phyloP scores from a whole-genome alignment of 2,113 vertebrate species.

The Eleginops maclovinus region DNA sequence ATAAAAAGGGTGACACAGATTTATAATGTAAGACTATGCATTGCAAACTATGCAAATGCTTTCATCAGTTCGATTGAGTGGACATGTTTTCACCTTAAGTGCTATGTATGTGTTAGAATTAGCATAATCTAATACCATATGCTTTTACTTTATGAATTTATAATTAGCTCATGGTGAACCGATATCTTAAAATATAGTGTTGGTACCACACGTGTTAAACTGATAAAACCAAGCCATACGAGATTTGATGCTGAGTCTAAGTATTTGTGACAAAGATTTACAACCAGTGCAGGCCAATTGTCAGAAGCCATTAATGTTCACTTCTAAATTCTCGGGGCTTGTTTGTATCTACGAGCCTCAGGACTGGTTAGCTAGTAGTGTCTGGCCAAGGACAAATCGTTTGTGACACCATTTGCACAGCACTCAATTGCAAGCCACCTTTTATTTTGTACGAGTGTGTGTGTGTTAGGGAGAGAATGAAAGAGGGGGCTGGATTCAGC shows the following conservation, averaged over 20 bases:
- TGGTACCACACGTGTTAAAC: conserved; percentile 34
- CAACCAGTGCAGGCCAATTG: conserved; percentile 83
- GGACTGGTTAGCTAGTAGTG: conserved; percentile 86
- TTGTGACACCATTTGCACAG: conserved; percentile 88
- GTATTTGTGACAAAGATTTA: conserved; percentile 87
- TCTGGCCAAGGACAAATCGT: conserved; percentile 82
- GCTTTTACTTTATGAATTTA: neutral
- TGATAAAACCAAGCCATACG: conserved; percentile 60
- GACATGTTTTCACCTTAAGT: neutral
- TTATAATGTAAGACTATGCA: neutral
- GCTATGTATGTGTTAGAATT: neutral
- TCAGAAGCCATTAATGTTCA: conserved; percentile 87
- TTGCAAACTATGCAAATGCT: neutral
- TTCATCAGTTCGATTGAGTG: neutral
- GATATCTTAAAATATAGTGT: conserved; percentile 24
- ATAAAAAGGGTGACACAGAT: neutral
- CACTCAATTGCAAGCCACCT: conserved; percentile 83
- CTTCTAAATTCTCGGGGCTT: conserved; percentile 79
- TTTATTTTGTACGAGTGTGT: conserved; percentile 69
- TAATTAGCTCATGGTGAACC: conserved; percentile 27
- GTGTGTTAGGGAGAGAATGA: conserved; percentile 41
- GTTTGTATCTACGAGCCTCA: conserved; percentile 77
- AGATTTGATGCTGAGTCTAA: conserved; percentile 82
- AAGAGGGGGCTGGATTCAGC: conserved; percentile 47
- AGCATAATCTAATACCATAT: neutral